A percentile compares a stretch with the other conserved stretches of the same genome.
Evolutionary conservation across 2,888 invertebrate genomes (phyloP).

Genomic region (Scaptomyza flava): DNA sequence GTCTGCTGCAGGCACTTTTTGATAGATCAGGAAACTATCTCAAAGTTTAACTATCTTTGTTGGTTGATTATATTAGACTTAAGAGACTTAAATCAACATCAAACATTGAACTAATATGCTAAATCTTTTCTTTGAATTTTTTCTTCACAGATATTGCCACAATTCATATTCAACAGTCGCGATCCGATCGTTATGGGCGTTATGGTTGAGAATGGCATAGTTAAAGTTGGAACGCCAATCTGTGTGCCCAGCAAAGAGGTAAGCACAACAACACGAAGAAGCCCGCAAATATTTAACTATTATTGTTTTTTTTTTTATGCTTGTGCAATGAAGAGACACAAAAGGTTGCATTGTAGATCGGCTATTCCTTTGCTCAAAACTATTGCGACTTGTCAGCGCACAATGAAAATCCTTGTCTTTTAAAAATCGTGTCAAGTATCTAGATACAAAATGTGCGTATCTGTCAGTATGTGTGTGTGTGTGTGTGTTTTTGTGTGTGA

Average conservation of each 20-base stretch:
- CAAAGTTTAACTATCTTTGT: too few species aligned
- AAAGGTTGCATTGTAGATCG: constrained; percentile 59
- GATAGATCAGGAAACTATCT: too few species aligned
- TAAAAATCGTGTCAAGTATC: constrained; percentile 75
- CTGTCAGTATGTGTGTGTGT: neutral
- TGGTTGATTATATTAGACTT: too few species aligned
- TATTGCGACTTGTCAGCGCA: constrained; percentile 41
- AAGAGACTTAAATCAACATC: neutral
- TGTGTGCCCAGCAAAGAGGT: constrained; percentile 99
- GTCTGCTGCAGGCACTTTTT: too few species aligned
- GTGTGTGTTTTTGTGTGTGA: neutral
- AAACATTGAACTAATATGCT: constrained; percentile 25
- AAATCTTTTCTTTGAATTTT: neutral
- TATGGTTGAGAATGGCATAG: constrained; percentile 96
- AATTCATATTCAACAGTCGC: constrained; percentile 98
- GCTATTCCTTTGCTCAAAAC: constrained; percentile 13
- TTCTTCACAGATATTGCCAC: constrained; percentile 87
- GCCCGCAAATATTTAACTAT: constrained; percentile 65
- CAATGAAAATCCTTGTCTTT: constrained; percentile 72
- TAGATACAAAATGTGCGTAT: constrained; percentile 55
- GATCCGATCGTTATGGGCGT: constrained; percentile 99
- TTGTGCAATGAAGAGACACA: constrained; percentile 22
- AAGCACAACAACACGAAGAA: constrained; percentile 78
- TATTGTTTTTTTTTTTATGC: constrained; percentile 15
- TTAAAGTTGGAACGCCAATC: constrained; percentile 98